A percentile compares a stretch with the other conserved stretches of the same genome.
phyloP scores from a whole-genome alignment of 92 coral and sea anemone species.

The Porites divaricata region DNA sequence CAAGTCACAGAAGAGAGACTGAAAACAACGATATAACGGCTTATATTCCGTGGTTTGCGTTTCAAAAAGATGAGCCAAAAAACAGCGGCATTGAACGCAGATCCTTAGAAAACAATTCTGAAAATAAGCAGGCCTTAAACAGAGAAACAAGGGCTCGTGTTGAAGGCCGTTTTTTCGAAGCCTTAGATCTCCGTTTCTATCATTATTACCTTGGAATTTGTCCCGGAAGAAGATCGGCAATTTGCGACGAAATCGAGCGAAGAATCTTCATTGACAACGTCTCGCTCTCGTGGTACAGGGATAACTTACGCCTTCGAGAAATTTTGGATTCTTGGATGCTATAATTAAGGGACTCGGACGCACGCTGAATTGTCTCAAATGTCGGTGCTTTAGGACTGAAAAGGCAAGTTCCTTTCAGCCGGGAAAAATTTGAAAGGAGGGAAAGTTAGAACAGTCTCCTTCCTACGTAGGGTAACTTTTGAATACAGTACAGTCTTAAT shows the following conservation, averaged over 20 bases:
- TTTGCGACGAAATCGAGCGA: constrained; percentile 78
- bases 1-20: background rate
- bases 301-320: constrained; percentile 65
- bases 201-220: constrained; percentile 62
- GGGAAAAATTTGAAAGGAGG: background rate
- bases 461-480: too few relatives aligned
- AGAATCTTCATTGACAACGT: constrained; percentile 30
- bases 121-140: background rate
- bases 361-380: too few relatives aligned
- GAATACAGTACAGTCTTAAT: too few relatives aligned
- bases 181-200: constrained; percentile 62
- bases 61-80: background rate
- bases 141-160: constrained; percentile 16
- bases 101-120: background rate
- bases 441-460: background rate
- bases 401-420: too few relatives aligned
- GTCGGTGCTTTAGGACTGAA: too few relatives aligned
- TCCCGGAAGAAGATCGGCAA: constrained; percentile 72
- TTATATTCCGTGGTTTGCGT: constrained; percentile 12
- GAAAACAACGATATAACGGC: constrained; percentile 44
- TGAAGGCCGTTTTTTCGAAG: constrained; percentile 49
- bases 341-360: background rate
- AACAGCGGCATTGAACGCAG: background rate
- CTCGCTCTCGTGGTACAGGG: constrained; percentile 59
- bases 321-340: constrained; percentile 69